Base-by-base conservation (phyloP, 2,113 vertebrate species). In the Lycaon pictus region DNA sequence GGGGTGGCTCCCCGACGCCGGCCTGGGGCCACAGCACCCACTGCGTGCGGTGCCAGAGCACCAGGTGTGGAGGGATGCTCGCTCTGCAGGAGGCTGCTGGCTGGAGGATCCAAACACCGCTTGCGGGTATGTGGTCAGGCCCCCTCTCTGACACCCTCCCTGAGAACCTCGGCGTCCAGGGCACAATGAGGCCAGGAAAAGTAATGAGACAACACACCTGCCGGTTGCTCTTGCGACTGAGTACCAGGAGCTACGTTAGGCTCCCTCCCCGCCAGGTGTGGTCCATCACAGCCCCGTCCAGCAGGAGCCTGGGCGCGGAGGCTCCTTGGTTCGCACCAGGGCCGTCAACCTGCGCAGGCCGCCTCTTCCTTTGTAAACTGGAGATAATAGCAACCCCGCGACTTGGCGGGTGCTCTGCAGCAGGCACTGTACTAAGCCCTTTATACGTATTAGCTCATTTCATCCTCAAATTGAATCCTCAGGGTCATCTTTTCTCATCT, bases 61-160 rank as follows among this genome's bases (percentile, higher is more conserved):
- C 3, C 5, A 0, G 10, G 65, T n/a, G 1, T 7, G 1, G 11
- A 11, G 23, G 11, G 16, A 5, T 1, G 0, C 2, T 1, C 1
- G 0, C 9, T 7, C 37, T 12, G 67, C 8, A 0, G 0, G 1
- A 53, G 10, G 22, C n/a, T 7, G 8, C 25, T 15, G 2, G 25
- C 4, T 0, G 3, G 15, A 65, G 27, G 7, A 19, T 7, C 1
- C 7, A 13, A 19, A 29, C 5, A 0, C n/a, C 11, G 13, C 35
- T 1, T 13, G 12, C 25, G 6, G 0, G 1, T 1, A 0, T 0
- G 9, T 3, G 15, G 77, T 32, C 71, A 1, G 0, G 1, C 2
- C 25, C 2, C 0, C 0, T 48, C 13, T 25, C 37, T 0, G 15
- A 69, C 32, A 69, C 17, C 32, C 67, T 35, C 4, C 10, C 55